phyloP scores from a whole-genome alignment of 1,140 invertebrate species.

The Pogonomyrmex californicus region DNA sequence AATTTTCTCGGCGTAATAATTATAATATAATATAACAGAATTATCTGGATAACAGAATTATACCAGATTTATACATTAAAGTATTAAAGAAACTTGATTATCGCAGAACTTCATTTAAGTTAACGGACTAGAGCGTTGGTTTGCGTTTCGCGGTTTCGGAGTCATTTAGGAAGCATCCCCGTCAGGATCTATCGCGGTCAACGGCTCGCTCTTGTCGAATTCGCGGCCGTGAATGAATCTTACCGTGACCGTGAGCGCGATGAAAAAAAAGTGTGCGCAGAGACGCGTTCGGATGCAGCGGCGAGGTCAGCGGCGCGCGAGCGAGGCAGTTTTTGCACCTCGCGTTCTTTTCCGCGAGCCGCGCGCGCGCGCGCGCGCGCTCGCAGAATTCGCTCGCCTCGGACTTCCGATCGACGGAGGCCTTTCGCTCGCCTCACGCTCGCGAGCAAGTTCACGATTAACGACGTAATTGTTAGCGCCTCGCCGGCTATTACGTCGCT shows the following conservation, averaged over 20 bases:
- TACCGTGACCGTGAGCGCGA: not conserved
- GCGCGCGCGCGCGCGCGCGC: not conserved
- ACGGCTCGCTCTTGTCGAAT: constrained; percentile 28
- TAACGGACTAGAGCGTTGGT: not conserved
- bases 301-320: constrained; percentile 30
- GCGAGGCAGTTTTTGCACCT: constrained; percentile 27
- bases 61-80: not conserved
- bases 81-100: not conserved
- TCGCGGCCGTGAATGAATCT: constrained; percentile 36
- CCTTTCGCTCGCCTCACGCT: constrained; percentile 30
- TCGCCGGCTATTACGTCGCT: constrained; percentile 54
- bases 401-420: constrained; percentile 56
- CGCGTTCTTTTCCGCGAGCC: constrained; percentile 60
- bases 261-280: constrained; percentile 20
- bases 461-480: constrained; percentile 62
- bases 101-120: not conserved
- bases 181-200: constrained; percentile 13
- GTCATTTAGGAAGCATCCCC: constrained; percentile 12
- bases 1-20: not conserved
- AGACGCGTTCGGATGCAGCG: constrained; percentile 10
- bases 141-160: constrained; percentile 29
- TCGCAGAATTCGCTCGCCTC: constrained; percentile 37
- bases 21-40: not conserved
- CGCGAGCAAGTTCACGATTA: constrained; percentile 56
- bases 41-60: not conserved